A percentile compares a stretch with the other conserved stretches of the same genome.
phyloP scores from a whole-genome alignment of 2,888 invertebrate species.

The Heterodera filipjevi region DNA sequence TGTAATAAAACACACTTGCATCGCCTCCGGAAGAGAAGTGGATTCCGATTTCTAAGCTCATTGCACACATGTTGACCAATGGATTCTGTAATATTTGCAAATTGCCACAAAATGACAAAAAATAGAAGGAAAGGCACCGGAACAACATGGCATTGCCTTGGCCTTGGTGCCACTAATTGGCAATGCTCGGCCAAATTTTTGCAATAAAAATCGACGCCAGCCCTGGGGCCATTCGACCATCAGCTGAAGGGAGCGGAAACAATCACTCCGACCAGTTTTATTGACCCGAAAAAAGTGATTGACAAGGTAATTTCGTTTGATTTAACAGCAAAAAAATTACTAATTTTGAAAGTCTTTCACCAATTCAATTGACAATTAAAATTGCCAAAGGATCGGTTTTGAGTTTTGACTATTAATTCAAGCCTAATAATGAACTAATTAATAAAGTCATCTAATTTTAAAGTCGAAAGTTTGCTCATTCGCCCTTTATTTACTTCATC shows the following conservation, averaged over 20 bases:
- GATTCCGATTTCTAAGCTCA: constrained; percentile 48
- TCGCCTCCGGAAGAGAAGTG: constrained; percentile 50
- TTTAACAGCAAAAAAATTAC: background rate
- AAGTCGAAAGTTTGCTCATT: too few relatives aligned
- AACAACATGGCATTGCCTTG: constrained; percentile 12
- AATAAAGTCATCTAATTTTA: too few relatives aligned
- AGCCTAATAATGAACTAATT: too few relatives aligned
- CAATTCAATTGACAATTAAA: too few relatives aligned
- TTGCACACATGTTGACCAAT: constrained; percentile 47
- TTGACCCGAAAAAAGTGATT: background rate
- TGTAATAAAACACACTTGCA: constrained; percentile 30
- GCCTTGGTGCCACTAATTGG: background rate
- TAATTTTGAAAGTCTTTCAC: too few relatives aligned
- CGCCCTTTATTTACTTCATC: too few relatives aligned
- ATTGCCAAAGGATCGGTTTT: too few relatives aligned
- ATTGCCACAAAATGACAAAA: background rate
- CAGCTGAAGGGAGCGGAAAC: background rate
- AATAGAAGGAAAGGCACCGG: background rate
- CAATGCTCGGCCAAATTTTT: background rate
- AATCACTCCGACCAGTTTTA: background rate
- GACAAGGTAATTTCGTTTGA: background rate
- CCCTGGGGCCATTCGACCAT: background rate
- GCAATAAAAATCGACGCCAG: background rate
- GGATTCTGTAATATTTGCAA: constrained; percentile 27
- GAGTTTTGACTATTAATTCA: too few relatives aligned